Evolutionary conservation across 2,113 vertebrate species (phyloP), one percentile per base, ranked within the genome.

Genomic region (Solenodon paradoxus): DNA sequence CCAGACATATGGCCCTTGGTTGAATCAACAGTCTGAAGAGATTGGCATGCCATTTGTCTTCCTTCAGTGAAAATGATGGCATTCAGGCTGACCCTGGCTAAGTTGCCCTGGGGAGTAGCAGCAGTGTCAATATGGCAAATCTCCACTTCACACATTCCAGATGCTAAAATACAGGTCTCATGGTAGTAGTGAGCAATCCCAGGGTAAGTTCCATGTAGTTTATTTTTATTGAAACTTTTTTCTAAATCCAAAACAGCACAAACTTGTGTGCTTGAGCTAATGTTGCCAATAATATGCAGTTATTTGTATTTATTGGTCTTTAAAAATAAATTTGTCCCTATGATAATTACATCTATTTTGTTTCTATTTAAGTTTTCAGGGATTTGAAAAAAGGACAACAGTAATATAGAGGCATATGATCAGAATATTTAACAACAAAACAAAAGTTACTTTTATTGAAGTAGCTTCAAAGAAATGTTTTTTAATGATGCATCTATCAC

Each of bases 361-460:
- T 83, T 90, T 94, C 63, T 80, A 8, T 88, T 88, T 74, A 55
- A 74, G 24, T 92, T 86, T 90, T 51, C 8, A 92, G 84, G 30
- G 59, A 92, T 80, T 71, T 88, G 20, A 80, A 59, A 64, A 69
- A 88, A 79, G 59, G 24, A 77, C 71, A 77, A 87, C 40, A 72
- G 13, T 79, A 80, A 53, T 64, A 64, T 53, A 75, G 57, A 88
- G 22, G 22, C 24, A n/a, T 83, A 17, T 87, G 45, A 40, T 80
- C 69, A 79, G 55, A 63, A 30, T 32, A 47, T 66, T 93, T 92
- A 75, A 96, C 66, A 61, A 84, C 77, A 68, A 95, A 94, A 94
- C 30, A 75, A 92, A 59, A 28, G 20, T 26, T n/a, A n/a, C n/a
- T n/a, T 63, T 77, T 93, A 87, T 45, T 55, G 35, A 92, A 92